Base-by-base conservation (phyloP, 64 coral and sea anemone species). In the Hydrozoanthus tunicans region DNA sequence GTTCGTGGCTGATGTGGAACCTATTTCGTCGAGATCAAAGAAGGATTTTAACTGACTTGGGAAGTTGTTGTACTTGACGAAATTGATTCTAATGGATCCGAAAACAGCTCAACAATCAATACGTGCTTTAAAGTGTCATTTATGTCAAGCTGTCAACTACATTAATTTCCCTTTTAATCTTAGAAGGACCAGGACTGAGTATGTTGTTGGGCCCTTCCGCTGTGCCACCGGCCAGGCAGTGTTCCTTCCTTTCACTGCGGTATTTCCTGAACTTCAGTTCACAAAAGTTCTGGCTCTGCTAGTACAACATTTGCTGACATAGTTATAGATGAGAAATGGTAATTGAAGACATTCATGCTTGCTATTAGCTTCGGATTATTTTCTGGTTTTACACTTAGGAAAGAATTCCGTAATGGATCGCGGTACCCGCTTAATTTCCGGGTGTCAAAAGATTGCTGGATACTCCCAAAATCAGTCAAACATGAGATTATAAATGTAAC, bases 361-460 rank as follows among this genome's bases (percentile, higher is more conserved):
- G 11, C 55, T 32, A 61, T 27, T 64, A 51, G 59, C 10, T 64
- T 43, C 10, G 26, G 80, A 32, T 65, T 10, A 64, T 64, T 82
- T 64, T 43, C 32, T 66, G 6, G 11, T 53, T 52, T 53, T 64
- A 64, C 15, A 61, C 64, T 64, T 64, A 60, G 32, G 32, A 82
- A 82, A 64, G 80, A 64, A 82, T 82, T 82, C 60, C 63, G 80
- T 64, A 82, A 82, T 64, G 25, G 80, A 79, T 82, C 32, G 53
- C 78, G 56, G 20, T 80, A 23, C 25, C 56, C 60, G 7, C 11
- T 15, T 53, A 20, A 80, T n/a, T 80, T 80, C 78, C 78, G 78
- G 78, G 78, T 80, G 78, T 80, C 56, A 26, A 20, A 14, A 59
- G 6, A 59, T 56, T 52, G 53, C 43, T 53, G 43, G 55, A 54